Percentiles rank a stretch among this genome's conserved stretches.
phyloP scores from a whole-genome alignment of 2,888 invertebrate species.

The Leptopilina syphax region DNA sequence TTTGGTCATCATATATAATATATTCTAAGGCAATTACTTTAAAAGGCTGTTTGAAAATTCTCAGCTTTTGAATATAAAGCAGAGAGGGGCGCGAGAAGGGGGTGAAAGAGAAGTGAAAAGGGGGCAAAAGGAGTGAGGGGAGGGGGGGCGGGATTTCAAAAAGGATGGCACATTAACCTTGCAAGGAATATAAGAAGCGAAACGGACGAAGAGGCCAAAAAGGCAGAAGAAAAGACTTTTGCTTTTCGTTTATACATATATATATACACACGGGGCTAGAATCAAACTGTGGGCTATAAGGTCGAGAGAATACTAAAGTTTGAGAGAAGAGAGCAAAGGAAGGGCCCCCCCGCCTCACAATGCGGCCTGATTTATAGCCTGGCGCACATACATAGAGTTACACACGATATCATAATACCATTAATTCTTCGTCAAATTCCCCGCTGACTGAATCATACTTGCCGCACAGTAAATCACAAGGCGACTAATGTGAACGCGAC shows the following conservation, averaged over 20 bases:
- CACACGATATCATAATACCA: slow-evolving; percentile 77
- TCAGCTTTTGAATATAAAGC: slow-evolving; percentile 41
- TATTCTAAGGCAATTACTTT: neutral
- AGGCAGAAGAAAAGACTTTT: slow-evolving; percentile 57
- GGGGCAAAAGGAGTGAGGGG: too few relatives aligned
- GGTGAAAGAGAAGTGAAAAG: too few relatives aligned
- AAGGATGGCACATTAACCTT: slow-evolving; percentile 48
- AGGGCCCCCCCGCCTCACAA: slow-evolving; percentile 74
- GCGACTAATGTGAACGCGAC: slow-evolving; percentile 75
- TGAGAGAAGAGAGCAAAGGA: slow-evolving; percentile 48
- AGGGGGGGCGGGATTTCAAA: slow-evolving; percentile 11
- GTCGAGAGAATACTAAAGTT: slow-evolving; percentile 36
- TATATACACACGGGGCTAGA: slow-evolving; percentile 57
- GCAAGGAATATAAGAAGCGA: slow-evolving; percentile 28
- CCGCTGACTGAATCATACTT: slow-evolving; percentile 77
- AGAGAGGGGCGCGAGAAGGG: neutral
- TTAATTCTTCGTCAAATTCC: slow-evolving; percentile 77
- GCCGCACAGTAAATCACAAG: slow-evolving; percentile 75
- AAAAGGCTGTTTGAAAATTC: slow-evolving; percentile 26
- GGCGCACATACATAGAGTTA: slow-evolving; percentile 75
- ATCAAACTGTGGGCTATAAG: slow-evolving; percentile 72
- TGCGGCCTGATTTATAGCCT: slow-evolving; percentile 76
- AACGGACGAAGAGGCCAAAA: slow-evolving; percentile 50
- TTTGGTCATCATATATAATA: neutral
- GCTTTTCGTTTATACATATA: slow-evolving; percentile 52